A percentile compares a stretch with the other conserved stretches of the same genome.
phyloP scores from a whole-genome alignment of 2,888 invertebrate species.

The Nezara viridula region DNA sequence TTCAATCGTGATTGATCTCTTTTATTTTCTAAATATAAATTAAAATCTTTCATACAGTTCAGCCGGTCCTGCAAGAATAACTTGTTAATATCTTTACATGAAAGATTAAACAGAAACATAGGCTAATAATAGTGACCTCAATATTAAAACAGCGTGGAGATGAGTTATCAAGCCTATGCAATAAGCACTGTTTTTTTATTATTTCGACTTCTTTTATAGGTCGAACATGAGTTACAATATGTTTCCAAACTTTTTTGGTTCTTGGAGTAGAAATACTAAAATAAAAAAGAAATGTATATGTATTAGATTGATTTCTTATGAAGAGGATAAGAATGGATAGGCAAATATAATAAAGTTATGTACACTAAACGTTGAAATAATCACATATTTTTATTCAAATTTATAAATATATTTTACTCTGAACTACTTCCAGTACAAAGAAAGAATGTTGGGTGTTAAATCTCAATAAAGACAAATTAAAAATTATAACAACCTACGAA shows the following conservation, averaged over 20 bases:
- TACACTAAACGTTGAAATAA: not conserved
- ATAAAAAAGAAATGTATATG: not conserved
- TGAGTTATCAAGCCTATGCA: not conserved
- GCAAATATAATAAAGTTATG: not conserved
- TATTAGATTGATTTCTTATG: not conserved
- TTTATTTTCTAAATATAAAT: constrained; percentile 19
- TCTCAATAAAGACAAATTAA: too few species aligned
- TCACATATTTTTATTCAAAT: not conserved
- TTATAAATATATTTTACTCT: not conserved
- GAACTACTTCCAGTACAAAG: not conserved
- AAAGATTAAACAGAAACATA: not conserved
- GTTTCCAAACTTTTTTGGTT: constrained; percentile 28
- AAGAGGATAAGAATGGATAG: not conserved
- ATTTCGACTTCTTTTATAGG: constrained; percentile 30
- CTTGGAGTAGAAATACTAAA: constrained; percentile 28
- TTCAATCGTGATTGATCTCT: not conserved
- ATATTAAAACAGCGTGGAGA: constrained; percentile 28
- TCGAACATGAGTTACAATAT: constrained; percentile 41
- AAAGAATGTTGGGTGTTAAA: not conserved
- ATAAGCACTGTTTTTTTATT: constrained; percentile 50
- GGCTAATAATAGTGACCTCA: not conserved
- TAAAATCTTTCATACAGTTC: constrained; percentile 23
- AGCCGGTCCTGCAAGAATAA: not conserved
- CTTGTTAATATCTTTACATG: not conserved
- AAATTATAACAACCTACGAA: not conserved